phyloP scores from a whole-genome alignment of 2,797 vertebrate genomes.

The Microcaecilia unicolor region DNA sequence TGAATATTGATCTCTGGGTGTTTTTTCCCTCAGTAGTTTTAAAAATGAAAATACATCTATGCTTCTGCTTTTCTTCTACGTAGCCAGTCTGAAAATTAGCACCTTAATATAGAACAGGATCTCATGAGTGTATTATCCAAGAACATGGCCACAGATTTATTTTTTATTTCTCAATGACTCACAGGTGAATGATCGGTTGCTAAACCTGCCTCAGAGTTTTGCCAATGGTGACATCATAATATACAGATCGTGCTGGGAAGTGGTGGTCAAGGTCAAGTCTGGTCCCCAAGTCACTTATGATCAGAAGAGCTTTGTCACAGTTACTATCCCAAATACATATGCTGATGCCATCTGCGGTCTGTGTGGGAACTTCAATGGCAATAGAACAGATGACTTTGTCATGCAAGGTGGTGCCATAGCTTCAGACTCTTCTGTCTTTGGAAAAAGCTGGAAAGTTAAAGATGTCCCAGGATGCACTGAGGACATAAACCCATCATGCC shows the following conservation, averaged over 20 bases:
- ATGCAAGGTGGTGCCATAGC: conserved; percentile 21
- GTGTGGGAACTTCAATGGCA: conserved; percentile 54
- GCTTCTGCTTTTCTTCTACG: too few relatives aligned
- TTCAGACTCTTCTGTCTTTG: conserved; percentile 15
- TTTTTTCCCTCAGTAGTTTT: too few relatives aligned
- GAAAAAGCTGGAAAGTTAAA: conserved; percentile 44
- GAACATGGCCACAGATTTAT: too few relatives aligned
- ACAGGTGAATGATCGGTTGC: conserved; percentile 46
- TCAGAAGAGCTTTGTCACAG: conserved; percentile 33
- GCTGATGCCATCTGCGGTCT: conserved; percentile 48
- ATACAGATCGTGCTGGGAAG: conserved; percentile 6
- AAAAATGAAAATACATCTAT: too few relatives aligned
- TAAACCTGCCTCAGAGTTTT: conserved; percentile 37
- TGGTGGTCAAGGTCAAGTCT: conserved; percentile 42
- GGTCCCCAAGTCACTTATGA: conserved; percentile 48
- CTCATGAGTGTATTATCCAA: too few relatives aligned
- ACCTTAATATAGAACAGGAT: too few relatives aligned
- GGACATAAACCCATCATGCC: conserved; percentile 36
- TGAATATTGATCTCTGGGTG: too few relatives aligned
- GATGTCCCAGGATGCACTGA: conserved; percentile 40
- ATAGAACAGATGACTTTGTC: conserved; percentile 43
- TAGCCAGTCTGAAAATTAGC: too few relatives aligned
- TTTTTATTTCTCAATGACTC: background rate
- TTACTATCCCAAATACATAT: conserved; percentile 45
- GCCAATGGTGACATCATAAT: conserved; percentile 9